Evolutionary conservation across 2,888 invertebrate genomes (phyloP).

Genomic region (Galerucella pusilla): DNA sequence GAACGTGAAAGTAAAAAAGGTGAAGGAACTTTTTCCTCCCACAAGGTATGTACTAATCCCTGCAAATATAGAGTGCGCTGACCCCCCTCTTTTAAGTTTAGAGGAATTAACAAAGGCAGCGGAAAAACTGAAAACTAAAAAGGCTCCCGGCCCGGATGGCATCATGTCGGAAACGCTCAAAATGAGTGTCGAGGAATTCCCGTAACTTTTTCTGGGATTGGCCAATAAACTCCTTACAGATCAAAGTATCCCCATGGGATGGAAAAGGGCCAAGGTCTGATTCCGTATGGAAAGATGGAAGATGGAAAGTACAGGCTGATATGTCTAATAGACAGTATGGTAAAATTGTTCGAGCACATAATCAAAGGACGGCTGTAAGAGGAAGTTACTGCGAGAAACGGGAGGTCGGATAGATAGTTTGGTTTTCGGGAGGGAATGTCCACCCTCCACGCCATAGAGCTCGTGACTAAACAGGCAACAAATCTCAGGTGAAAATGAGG

Average conservation of each 20-base stretch:
- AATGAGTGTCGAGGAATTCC: background rate
- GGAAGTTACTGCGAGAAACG: constrained; percentile 41
- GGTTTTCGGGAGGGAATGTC: constrained; percentile 48
- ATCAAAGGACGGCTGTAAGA: constrained; percentile 44
- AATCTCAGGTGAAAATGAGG: no score
- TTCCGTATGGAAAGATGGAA: background rate
- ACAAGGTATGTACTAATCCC: background rate
- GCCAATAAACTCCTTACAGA: background rate
- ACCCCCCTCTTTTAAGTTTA: constrained; percentile 15
- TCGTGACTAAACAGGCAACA: no score
- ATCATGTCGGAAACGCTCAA: constrained; percentile 31
- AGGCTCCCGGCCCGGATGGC: constrained; percentile 38
- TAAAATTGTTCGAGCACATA: constrained; percentile 45
- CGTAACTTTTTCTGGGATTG: no score
- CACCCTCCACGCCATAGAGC: constrained; percentile 9
- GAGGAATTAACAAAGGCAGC: constrained; percentile 37
- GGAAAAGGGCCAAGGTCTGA: constrained; percentile 22
- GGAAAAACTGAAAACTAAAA: constrained; percentile 28
- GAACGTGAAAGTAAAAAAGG: no score
- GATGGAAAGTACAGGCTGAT: constrained; percentile 42
- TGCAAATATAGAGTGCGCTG: background rate
- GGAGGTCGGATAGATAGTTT: constrained; percentile 34
- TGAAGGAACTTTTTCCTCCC: background rate
- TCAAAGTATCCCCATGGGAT: constrained; percentile 3
- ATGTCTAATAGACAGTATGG: constrained; percentile 48